phyloP scores from a whole-genome alignment of 1,140 invertebrate species.

The Cecropterus lyciades region DNA sequence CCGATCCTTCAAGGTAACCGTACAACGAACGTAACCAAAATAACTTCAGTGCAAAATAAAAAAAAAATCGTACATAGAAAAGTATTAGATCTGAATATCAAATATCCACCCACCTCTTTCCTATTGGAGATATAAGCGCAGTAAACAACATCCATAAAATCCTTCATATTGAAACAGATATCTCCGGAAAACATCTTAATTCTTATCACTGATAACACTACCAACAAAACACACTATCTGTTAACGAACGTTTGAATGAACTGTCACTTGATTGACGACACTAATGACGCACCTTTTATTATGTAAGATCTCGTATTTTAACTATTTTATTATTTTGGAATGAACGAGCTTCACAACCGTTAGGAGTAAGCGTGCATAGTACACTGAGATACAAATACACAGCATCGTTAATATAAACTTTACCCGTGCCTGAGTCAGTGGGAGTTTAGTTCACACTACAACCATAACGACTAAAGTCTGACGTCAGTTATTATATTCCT shows the following conservation, averaged over 20 bases:
- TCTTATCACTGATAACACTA: conserved; percentile 39
- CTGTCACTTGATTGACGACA: conserved; percentile 1
- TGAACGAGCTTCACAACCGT: not conserved
- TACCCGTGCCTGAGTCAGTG: conserved; percentile 58
- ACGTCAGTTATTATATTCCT: conserved; percentile 58
- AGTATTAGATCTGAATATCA: not conserved
- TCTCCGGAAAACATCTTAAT: conserved; percentile 60
- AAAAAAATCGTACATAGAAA: too few relatives aligned
- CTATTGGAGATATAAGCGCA: conserved; percentile 57
- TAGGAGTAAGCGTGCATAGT: conserved; percentile 22
- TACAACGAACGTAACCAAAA: too few relatives aligned
- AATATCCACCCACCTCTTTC: conserved; percentile 19
- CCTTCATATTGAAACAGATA: conserved; percentile 66
- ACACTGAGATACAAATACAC: conserved; percentile 46
- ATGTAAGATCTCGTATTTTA: not conserved
- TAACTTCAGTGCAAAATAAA: not conserved
- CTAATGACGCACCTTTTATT: too few relatives aligned
- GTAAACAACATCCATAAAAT: conserved; percentile 76
- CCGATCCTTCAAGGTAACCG: too few relatives aligned
- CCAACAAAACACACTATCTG: conserved; percentile 30
- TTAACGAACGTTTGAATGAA: conserved; percentile 11
- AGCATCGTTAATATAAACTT: conserved; percentile 60
- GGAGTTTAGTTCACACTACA: conserved; percentile 43
- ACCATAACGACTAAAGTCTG: conserved; percentile 35
- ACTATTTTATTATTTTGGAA: conserved; percentile 8